phyloP scores from a whole-genome alignment of 2,888 invertebrate species.

The Eueremaeus valkanovi region DNA sequence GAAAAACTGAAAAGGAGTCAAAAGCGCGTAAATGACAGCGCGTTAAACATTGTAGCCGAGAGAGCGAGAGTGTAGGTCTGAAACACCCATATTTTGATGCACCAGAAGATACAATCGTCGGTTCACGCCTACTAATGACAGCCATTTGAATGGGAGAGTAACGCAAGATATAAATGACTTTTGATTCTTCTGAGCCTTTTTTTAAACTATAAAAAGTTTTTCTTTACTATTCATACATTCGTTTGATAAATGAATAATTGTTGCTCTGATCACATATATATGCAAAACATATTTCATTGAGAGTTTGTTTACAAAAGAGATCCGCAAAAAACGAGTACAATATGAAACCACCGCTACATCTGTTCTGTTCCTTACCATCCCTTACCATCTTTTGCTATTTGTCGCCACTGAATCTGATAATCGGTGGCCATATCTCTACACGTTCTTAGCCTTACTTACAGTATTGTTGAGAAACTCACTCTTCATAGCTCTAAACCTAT shows the following conservation, averaged over 20 bases:
- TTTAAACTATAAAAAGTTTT: conserved; percentile 6
- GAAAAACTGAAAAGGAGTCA: conserved; percentile 6
- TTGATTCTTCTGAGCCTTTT: conserved; percentile 28
- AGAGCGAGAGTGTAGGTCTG: not conserved
- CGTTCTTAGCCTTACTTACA: not conserved
- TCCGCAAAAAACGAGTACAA: conserved; percentile 28
- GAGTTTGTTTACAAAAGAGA: conserved; percentile 32
- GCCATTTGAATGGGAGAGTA: conserved; percentile 5
- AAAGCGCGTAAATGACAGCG: conserved; percentile 25
- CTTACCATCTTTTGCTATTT: conserved; percentile 16
- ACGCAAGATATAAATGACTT: conserved; percentile 24
- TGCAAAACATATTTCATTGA: conserved; percentile 34
- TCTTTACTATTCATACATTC: not conserved
- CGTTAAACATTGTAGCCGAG: not conserved
- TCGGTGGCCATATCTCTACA: not conserved
- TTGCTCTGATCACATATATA: conserved; percentile 28
- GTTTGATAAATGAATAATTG: conserved; percentile 34
- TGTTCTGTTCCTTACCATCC: conserved; percentile 14
- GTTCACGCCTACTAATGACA: conserved; percentile 32
- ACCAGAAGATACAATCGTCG: conserved; percentile 6
- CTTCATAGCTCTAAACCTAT: not conserved
- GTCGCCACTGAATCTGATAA: not conserved
- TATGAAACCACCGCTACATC: conserved; percentile 32
- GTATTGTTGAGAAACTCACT: not conserved
- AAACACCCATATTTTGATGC: not conserved